Conservation (phyloP, 1,140 invertebrate species). For the Magallana gigas region DNA sequence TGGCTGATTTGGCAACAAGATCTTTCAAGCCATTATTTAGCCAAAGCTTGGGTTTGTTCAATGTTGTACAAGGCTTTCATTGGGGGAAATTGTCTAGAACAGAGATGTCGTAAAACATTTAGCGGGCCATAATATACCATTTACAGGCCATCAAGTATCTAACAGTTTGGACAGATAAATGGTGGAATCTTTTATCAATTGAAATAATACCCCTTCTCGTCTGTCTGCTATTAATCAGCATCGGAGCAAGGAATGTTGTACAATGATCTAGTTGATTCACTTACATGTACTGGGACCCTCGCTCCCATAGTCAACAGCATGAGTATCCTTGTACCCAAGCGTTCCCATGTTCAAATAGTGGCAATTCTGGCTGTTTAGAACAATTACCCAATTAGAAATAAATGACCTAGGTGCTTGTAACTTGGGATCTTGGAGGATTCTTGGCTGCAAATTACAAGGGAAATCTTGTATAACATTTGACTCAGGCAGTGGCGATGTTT, state of each 20-base stretch:
- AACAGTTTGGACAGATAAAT: constrained; percentile 31
- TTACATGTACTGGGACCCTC: background rate
- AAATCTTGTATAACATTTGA: constrained; percentile 38
- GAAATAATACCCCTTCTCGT: constrained; percentile 1
- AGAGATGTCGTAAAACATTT: background rate
- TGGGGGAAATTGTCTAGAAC: background rate
- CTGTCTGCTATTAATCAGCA: constrained; percentile 26
- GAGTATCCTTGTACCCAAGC: background rate
- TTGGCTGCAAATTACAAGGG: constrained; percentile 32
- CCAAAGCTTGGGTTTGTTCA: background rate
- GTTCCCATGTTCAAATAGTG: constrained; percentile 15
- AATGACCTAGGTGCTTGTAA: constrained; percentile 28
- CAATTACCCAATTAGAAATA: constrained; percentile 34
- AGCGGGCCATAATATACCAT: constrained; percentile 16
- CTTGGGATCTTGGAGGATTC: constrained; percentile 15
- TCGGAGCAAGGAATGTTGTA: background rate
- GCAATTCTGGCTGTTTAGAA: constrained; percentile 33
- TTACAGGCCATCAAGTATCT: constrained; percentile 20
- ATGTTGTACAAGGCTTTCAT: background rate
- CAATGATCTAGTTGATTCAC: background rate
- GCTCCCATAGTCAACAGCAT: background rate
- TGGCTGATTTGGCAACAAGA: constrained; percentile 17
- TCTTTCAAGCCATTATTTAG: constrained; percentile 17
- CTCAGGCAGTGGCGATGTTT: constrained; percentile 10
- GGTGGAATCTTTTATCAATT: constrained; percentile 25